These are phyloP conservation scores for Charaxes varanes DNA, from an alignment of 1,140 invertebrate species.

Conservation along the genomic window DNA sequence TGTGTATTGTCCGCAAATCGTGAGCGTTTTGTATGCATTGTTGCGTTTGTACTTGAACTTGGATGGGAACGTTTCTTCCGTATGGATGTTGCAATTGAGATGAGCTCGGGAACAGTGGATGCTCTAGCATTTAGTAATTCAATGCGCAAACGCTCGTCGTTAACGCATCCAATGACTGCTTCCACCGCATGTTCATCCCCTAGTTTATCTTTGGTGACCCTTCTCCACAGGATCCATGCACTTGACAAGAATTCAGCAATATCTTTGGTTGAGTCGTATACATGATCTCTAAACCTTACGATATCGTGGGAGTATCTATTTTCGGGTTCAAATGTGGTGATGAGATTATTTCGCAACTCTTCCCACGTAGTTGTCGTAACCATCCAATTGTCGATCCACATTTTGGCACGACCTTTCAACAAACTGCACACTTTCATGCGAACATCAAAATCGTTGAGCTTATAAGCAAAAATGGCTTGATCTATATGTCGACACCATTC, in stretches of 20 bases:
- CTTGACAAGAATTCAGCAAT: slow-evolving; percentile 22
- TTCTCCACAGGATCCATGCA: slow-evolving; percentile 23
- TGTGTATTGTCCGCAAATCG: no score
- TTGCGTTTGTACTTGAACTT: no score
- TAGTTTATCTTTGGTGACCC: slow-evolving; percentile 25
- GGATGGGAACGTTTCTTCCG: slow-evolving; percentile 17
- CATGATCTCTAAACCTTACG: slow-evolving; percentile 27
- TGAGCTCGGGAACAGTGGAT: slow-evolving; percentile 24
- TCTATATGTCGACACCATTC: slow-evolving; percentile 17
- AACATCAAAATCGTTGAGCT: slow-evolving; percentile 19
- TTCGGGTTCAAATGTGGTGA: slow-evolving; percentile 26
- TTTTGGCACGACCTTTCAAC: slow-evolving; percentile 22
- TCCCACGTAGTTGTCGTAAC: slow-evolving; percentile 19
- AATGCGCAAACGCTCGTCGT: slow-evolving; percentile 22
- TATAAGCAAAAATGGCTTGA: slow-evolving; percentile 8
- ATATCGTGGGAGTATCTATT: slow-evolving; percentile 30
- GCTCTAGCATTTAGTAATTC: slow-evolving; percentile 25
- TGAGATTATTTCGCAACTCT: slow-evolving; percentile 15
- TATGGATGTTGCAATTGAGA: slow-evolving; percentile 26
- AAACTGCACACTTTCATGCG: slow-evolving; percentile 19
- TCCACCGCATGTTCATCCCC: slow-evolving; percentile 16
- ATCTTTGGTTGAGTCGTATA: slow-evolving; percentile 23
- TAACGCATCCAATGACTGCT: slow-evolving; percentile 18
- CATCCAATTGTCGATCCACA: slow-evolving; percentile 22
- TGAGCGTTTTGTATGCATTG: no score